Conservation (phyloP, 2,113 vertebrate species). For the Osmerus eperlanus region DNA sequence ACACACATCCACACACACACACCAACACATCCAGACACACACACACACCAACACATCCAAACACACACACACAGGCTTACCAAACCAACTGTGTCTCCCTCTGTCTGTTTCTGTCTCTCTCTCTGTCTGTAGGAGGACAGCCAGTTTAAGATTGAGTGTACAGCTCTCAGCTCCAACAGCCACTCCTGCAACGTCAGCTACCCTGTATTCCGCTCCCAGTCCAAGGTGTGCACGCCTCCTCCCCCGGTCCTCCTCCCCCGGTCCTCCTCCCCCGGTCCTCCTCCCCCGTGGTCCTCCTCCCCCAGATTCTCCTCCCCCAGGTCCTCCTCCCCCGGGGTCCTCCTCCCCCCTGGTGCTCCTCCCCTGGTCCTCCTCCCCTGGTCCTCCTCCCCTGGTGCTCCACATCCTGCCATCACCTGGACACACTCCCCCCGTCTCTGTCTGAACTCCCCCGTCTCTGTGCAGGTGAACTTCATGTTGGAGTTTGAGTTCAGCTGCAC, state of each 20-base stretch:
- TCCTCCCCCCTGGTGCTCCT: too few species aligned
- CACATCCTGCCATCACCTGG: too few species aligned
- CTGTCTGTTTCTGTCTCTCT: not conserved
- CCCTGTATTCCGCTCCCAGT: conserved; percentile 82
- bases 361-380: too few species aligned
- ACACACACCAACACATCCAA: too few species aligned
- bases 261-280: too few species aligned
- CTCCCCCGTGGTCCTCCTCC: not conserved
- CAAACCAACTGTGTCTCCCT: not conserved
- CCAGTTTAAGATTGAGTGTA: conserved; percentile 83
- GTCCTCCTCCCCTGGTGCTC: too few species aligned
- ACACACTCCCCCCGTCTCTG: not conserved
- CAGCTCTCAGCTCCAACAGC: conserved; percentile 62
- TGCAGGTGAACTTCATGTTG: conserved; percentile 83
- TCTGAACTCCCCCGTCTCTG: not conserved
- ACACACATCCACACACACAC: not conserved
- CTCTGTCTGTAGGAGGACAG: conserved; percentile 70
- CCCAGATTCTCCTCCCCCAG: not conserved
- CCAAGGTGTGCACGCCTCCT: conserved; percentile 71
- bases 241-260: not conserved
- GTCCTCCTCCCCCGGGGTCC: too few species aligned
- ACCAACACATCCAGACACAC: not conserved
- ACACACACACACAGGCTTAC: too few species aligned
- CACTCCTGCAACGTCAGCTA: conserved; percentile 84
- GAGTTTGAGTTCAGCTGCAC: conserved; percentile 94